Evolutionary conservation across 2,797 vertebrate species (phyloP).

Genomic region (Coendou prehensilis): DNA sequence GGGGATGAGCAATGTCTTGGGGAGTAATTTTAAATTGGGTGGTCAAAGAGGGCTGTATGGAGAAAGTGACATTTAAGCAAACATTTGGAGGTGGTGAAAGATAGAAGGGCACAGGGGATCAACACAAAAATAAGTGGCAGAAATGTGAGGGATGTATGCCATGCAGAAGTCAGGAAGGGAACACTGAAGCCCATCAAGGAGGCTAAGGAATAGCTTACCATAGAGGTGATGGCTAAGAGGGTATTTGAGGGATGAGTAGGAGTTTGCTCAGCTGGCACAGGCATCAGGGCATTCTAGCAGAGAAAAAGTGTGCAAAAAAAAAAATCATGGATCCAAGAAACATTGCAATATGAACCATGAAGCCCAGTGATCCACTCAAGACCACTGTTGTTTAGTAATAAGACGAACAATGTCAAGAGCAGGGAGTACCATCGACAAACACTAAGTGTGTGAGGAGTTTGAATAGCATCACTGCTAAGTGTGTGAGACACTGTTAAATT

Average conservation of each 20-base stretch:
- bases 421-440: neutral
- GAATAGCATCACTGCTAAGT: neutral
- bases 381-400: neutral
- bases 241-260: neutral
- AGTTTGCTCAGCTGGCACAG: neutral
- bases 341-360: neutral
- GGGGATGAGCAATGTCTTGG: neutral
- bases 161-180: neutral
- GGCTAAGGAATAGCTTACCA: neutral
- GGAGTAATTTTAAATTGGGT: neutral
- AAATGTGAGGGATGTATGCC: neutral
- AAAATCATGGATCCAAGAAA: neutral
- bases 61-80: slow-evolving; percentile 48
- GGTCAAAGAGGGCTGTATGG: neutral
- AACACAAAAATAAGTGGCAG: neutral
- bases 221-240: neutral
- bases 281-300: neutral
- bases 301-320: neutral
- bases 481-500: neutral
- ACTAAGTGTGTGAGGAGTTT: neutral
- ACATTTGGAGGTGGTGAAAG: neutral
- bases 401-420: neutral
- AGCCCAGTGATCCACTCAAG: neutral
- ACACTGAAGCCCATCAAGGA: neutral
- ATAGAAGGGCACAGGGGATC: neutral